phyloP scores from a whole-genome alignment of 2,113 vertebrate genomes.

The Paraplagusia blochii region DNA sequence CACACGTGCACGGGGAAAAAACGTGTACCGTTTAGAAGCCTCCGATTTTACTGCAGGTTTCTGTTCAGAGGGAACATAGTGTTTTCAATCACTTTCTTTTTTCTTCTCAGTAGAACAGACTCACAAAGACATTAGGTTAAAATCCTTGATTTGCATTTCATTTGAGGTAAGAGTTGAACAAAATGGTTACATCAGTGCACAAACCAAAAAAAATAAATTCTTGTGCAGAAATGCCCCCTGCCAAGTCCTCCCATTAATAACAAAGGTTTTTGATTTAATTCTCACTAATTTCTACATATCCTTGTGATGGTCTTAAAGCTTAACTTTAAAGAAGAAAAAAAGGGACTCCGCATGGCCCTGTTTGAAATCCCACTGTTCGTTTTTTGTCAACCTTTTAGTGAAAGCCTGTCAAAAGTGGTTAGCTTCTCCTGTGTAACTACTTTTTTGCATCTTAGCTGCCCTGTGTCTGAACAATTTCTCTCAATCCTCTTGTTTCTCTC shows the following conservation, averaged over 20 bases:
- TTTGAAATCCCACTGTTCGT: conserved; percentile 70
- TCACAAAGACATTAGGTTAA: conserved; percentile 11
- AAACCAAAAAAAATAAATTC: conserved; percentile 38
- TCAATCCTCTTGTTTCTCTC: conserved; percentile 80
- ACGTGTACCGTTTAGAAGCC: conserved; percentile 22
- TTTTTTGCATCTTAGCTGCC: conserved; percentile 92
- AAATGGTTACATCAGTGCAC: too few relatives aligned
- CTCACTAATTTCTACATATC: conserved; percentile 71
- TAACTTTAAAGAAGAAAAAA: conserved; percentile 58
- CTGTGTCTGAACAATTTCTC: conserved; percentile 85
- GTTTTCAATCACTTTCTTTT: conserved; percentile 11
- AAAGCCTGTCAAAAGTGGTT: conserved; percentile 94
- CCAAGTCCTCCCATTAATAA: conserved; percentile 58
- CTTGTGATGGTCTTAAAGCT: conserved; percentile 61
- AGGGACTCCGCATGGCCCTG: conserved; percentile 70
- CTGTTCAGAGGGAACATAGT: not conserved
- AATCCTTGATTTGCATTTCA: conserved; percentile 7
- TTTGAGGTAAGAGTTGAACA: conserved; percentile 6
- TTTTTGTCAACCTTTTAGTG: conserved; percentile 72
- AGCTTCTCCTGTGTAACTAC: conserved; percentile 91
- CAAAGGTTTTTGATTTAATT: conserved; percentile 63
- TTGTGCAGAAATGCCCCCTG: conserved; percentile 48
- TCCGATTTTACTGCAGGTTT: conserved; percentile 26
- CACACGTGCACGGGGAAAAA: conserved; percentile 4
- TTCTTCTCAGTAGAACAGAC: conserved; percentile 18